These are phyloP conservation scores for Anableps anableps DNA, from an alignment of 2,797 vertebrate species.

Conservation along the genomic window DNA sequence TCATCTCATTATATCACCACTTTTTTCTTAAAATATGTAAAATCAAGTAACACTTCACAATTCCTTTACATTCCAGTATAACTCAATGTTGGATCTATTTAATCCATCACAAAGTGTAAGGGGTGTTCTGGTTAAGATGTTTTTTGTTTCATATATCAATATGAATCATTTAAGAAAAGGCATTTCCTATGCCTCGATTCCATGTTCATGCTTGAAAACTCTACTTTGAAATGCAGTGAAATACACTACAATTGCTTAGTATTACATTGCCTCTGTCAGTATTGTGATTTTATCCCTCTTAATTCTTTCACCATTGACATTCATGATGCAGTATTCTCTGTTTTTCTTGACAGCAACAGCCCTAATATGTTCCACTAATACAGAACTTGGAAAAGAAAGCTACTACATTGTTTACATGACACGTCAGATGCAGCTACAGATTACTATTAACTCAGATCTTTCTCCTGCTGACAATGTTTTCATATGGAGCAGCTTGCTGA, in stretches of 20 bases:
- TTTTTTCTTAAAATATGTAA: constrained; percentile 3
- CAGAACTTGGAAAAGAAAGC: background rate
- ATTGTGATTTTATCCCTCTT: too few relatives aligned
- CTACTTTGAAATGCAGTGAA: background rate
- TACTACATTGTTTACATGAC: too few relatives aligned
- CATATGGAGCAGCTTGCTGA: too few relatives aligned
- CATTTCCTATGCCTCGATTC: background rate
- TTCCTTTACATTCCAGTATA: too few relatives aligned
- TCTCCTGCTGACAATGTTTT: too few relatives aligned
- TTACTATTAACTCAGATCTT: too few relatives aligned
- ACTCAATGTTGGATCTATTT: background rate
- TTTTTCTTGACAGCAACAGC: too few relatives aligned
- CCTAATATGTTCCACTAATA: background rate
- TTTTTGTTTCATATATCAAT: background rate
- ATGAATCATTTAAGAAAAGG: background rate
- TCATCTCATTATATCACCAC: background rate
- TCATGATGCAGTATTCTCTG: too few relatives aligned
- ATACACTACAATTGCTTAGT: background rate
- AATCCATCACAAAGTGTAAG: background rate
- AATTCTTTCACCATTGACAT: too few relatives aligned
- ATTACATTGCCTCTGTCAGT: background rate
- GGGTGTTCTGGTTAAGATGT: background rate
- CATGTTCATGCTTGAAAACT: background rate
- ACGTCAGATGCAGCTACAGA: too few relatives aligned
- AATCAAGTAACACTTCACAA: background rate